A percentile compares a stretch with the other conserved stretches of the same genome.
Conservation (phyloP, 2,888 invertebrate genomes). For the Stenchaetothrips biformis region DNA sequence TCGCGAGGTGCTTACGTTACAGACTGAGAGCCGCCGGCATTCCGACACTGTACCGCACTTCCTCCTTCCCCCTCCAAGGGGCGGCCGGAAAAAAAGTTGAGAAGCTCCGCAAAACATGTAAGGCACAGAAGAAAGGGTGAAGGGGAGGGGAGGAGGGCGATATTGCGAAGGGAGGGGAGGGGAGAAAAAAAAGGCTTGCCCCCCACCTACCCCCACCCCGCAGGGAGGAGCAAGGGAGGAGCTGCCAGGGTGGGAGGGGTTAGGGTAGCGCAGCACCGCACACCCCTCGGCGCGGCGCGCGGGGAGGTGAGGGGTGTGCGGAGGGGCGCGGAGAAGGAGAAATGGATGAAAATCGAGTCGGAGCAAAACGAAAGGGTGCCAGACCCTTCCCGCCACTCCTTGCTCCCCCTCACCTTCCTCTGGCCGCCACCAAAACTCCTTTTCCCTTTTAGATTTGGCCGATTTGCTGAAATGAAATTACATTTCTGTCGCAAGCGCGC, state of each 20-base stretch:
- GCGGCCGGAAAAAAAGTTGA: not conserved
- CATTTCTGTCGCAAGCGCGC: too few relatives aligned
- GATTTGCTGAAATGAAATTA: too few relatives aligned
- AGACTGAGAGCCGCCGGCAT: not conserved
- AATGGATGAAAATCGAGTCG: too few relatives aligned
- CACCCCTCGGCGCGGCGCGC: too few relatives aligned
- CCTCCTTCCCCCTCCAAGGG: not conserved
- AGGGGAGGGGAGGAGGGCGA: not conserved
- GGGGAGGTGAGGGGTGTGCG: too few relatives aligned
- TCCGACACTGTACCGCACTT: not conserved
- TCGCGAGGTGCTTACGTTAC: not conserved
- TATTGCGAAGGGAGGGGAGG: not conserved
- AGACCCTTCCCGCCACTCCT: too few relatives aligned
- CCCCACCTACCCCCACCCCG: not conserved
- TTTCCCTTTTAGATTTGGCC: too few relatives aligned
- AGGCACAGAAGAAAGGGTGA: not conserved
- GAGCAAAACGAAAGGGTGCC: too few relatives aligned
- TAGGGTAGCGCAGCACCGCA: too few relatives aligned
- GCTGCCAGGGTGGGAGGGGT: not conserved
- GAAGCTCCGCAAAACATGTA: slow-evolving; percentile 9
- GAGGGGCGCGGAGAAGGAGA: too few relatives aligned
- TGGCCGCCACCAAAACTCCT: too few relatives aligned
- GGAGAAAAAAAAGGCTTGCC: not conserved
- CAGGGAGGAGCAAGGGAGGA: not conserved
- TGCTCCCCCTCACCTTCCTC: too few relatives aligned